Conservation (phyloP, 2,888 invertebrate species). For the Gerosis bhagava region DNA sequence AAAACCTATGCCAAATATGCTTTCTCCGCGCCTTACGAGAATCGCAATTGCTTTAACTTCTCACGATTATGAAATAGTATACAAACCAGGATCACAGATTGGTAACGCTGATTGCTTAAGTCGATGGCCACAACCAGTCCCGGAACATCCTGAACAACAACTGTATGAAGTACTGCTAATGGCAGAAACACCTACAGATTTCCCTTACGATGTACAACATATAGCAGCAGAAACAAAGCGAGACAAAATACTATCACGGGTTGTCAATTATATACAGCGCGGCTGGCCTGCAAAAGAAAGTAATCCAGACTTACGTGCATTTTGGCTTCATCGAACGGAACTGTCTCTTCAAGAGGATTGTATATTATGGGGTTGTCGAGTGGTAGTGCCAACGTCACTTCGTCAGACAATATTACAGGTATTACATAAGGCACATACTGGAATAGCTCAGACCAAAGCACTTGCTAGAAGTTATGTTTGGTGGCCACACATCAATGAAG, state of each 20-base stretch:
- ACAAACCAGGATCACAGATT: slow-evolving; percentile 33
- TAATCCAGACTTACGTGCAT: slow-evolving; percentile 14
- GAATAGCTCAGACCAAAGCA: slow-evolving; percentile 34
- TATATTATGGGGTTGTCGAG: slow-evolving; percentile 21
- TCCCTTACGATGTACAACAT: slow-evolving; percentile 19
- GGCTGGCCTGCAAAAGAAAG: slow-evolving; percentile 19
- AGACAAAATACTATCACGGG: slow-evolving; percentile 16
- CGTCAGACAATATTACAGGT: slow-evolving; percentile 14
- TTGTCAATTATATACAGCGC: slow-evolving; percentile 9
- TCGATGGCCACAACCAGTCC: slow-evolving; percentile 32
- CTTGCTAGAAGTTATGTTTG: slow-evolving; percentile 35
- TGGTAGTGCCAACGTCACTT: slow-evolving; percentile 13
- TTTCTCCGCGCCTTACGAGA: slow-evolving; percentile 32
- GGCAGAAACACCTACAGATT: slow-evolving; percentile 26
- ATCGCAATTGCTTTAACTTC: slow-evolving; percentile 32
- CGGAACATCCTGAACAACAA: slow-evolving; percentile 16
- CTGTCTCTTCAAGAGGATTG: slow-evolving; percentile 23
- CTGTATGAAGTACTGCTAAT: slow-evolving; percentile 29
- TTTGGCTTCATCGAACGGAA: slow-evolving; percentile 20
- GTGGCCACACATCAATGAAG: slow-evolving; percentile 33
- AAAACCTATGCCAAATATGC: slow-evolving; percentile 28
- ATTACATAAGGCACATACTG: slow-evolving; percentile 29
- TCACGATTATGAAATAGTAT: slow-evolving; percentile 32
- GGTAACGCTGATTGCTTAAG: slow-evolving; percentile 34
- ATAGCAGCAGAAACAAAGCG: slow-evolving; percentile 21